Evolutionary conservation across 53 echinoderm and acorn worm genomes (phyloP), one percentile per base, ranked within the genome.

Genomic region (Crossaster papposus): DNA sequence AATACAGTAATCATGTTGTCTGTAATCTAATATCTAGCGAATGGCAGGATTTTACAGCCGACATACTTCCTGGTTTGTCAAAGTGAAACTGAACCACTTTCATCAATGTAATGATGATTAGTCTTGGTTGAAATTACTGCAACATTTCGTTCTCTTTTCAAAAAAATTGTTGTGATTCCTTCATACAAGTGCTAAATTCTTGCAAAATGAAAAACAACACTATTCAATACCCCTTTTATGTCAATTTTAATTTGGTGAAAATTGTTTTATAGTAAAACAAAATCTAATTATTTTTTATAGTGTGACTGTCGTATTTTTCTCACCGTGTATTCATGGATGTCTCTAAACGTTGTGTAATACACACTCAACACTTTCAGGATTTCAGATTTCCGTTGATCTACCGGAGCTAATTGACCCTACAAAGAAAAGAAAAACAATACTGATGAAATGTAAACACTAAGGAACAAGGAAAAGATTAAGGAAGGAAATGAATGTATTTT

Each of bases 311-410:
- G 44, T 44, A 44, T 44, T 44, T 44, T 26, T 30, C 89, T 88
- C 83, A 96, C 96, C 94, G 95, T 97, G 86, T 92, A 97, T 53
- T 95, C 95, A 24, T 94, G 83, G 71, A 95, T 92, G 64, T 95
- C 97, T 79, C 91, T 91, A 85, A 97, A 97, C 77, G 97, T 97
- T 53, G 94, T 94, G 94, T 97, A 97, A 85, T 97, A 97, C 14
- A 97, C 94, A 63, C 91, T 95, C 33, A 95, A 90, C 10, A 95
- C 94, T 63, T 95, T 95, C 24, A 94, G 84, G 44, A 95, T 95
- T 64, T 96, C 96, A 26, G 89, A 86, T 63, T 96, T 96, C 64
- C 94, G 90, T 68, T 93, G 90, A 84, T 96, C 96, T 24, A 96
- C 78, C 4, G 96, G 93, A 58, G 79, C 90, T 24, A 95, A 76